These are phyloP conservation scores for Tretioscincus oriximinensis DNA, from an alignment of 2,113 vertebrate species.

Conservation along the genomic window DNA sequence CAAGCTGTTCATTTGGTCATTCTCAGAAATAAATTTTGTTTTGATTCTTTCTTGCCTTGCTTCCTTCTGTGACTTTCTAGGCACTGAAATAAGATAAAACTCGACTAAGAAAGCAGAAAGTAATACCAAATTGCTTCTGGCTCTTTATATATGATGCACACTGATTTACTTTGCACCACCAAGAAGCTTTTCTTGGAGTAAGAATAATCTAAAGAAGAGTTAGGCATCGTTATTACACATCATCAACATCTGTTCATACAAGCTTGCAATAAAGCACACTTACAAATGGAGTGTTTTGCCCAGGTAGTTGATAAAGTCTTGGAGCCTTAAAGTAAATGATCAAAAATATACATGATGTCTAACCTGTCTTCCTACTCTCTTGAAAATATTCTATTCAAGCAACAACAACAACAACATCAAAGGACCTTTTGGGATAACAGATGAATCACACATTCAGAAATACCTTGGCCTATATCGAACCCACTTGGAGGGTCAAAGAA, in stretches of 20 bases:
- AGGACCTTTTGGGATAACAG: conserved; percentile 9
- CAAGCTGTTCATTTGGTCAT: not conserved
- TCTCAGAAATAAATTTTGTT: not conserved
- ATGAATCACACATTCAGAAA: not conserved
- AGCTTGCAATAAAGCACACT: not conserved
- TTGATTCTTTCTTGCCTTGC: not conserved
- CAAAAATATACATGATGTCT: conserved; percentile 8
- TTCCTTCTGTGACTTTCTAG: not conserved
- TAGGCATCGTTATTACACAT: not conserved
- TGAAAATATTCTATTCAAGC: not conserved
- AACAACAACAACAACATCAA: not conserved
- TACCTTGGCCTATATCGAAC: not conserved
- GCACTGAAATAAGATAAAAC: not conserved
- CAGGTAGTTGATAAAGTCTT: not conserved
- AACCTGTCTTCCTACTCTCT: not conserved
- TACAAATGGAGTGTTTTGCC: not conserved
- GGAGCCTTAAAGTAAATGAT: not conserved
- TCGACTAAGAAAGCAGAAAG: not conserved
- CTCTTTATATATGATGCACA: not conserved
- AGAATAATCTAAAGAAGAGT: not conserved
- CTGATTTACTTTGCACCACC: not conserved
- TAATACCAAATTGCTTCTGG: not conserved
- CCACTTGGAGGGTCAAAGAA: not conserved
- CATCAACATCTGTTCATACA: not conserved
- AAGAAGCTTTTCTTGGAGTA: not conserved